phyloP scores from a whole-genome alignment of 1,140 invertebrate species.

The Propsilocerus akamusi region DNA sequence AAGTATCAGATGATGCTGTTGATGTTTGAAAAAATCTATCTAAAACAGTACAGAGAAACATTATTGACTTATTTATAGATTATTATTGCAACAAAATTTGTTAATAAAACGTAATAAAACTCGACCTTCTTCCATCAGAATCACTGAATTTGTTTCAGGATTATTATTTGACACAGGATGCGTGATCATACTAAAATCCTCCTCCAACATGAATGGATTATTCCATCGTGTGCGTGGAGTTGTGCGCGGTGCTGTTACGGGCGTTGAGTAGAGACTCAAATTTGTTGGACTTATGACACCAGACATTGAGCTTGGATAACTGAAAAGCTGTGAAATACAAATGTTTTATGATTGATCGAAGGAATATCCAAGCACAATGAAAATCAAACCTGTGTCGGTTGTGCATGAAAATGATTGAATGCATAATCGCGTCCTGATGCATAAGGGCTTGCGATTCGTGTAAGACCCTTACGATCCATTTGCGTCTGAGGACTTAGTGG shows the following conservation, averaged over 20 bases:
- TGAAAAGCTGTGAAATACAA: conserved; percentile 57
- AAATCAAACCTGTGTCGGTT: conserved; percentile 75
- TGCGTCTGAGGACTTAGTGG: conserved; percentile 7
- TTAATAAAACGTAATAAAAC: neutral
- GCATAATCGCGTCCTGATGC: conserved; percentile 31
- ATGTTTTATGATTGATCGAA: neutral
- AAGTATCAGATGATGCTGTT: neutral
- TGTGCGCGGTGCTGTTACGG: conserved; percentile 48
- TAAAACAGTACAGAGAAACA: too few relatives aligned
- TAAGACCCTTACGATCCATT: neutral
- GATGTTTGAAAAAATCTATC: conserved; percentile 6
- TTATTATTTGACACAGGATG: conserved; percentile 41
- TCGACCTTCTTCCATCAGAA: conserved; percentile 51
- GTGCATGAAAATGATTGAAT: conserved; percentile 79
- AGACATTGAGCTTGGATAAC: conserved; percentile 63
- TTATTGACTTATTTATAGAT: neutral
- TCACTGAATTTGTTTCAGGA: conserved; percentile 41
- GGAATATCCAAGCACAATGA: conserved; percentile 7
- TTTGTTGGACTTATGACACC: conserved; percentile 83
- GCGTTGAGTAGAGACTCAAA: conserved; percentile 70
- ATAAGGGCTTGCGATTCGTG: conserved; percentile 13
- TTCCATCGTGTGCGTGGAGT: conserved; percentile 58
- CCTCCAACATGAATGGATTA: conserved; percentile 72
- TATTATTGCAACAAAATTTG: neutral
- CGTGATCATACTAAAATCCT: conserved; percentile 82